Evolutionary conservation across 2,888 invertebrate species (phyloP).

Genomic region (Chymomyza amoena): DNA sequence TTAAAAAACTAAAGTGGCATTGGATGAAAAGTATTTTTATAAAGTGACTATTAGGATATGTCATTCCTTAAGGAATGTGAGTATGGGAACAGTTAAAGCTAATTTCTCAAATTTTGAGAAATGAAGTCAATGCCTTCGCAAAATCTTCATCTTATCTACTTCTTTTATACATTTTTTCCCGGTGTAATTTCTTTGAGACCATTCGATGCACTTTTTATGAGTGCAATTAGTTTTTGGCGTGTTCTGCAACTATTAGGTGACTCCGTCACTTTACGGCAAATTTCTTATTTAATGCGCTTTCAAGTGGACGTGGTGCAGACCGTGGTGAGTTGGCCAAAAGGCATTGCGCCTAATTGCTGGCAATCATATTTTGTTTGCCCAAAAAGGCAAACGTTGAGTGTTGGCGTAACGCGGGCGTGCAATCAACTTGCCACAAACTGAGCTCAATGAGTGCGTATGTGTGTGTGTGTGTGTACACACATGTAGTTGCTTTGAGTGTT

Average conservation of each 20-base stretch:
- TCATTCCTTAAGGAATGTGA: too few relatives aligned
- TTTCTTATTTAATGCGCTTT: slow-evolving; percentile 62
- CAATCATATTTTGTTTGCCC: slow-evolving; percentile 70
- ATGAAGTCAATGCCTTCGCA: too few relatives aligned
- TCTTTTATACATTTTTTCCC: not conserved
- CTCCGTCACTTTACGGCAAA: slow-evolving; percentile 34
- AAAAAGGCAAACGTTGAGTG: slow-evolving; percentile 28
- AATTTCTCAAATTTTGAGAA: too few relatives aligned
- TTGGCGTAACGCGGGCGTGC: slow-evolving; percentile 28
- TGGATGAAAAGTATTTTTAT: too few relatives aligned
- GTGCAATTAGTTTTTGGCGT: slow-evolving; percentile 66
- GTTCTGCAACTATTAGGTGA: slow-evolving; percentile 49
- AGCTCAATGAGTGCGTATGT: not conserved
- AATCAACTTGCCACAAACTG: slow-evolving; percentile 38
- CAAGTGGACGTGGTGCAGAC: slow-evolving; percentile 20
- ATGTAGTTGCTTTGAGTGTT: not conserved
- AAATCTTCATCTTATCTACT: too few relatives aligned
- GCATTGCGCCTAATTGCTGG: slow-evolving; percentile 64
- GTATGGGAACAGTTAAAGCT: too few relatives aligned
- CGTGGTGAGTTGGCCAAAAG: slow-evolving; percentile 41
- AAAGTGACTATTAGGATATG: too few relatives aligned
- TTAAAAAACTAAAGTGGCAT: too few relatives aligned
- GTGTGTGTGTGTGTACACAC: not conserved
- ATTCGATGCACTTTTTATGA: not conserved
- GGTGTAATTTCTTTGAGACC: not conserved